Percentiles rank a stretch among this genome's conserved stretches.
phyloP scores from a whole-genome alignment of 2,113 vertebrate species.

The Bos javanicus region DNA sequence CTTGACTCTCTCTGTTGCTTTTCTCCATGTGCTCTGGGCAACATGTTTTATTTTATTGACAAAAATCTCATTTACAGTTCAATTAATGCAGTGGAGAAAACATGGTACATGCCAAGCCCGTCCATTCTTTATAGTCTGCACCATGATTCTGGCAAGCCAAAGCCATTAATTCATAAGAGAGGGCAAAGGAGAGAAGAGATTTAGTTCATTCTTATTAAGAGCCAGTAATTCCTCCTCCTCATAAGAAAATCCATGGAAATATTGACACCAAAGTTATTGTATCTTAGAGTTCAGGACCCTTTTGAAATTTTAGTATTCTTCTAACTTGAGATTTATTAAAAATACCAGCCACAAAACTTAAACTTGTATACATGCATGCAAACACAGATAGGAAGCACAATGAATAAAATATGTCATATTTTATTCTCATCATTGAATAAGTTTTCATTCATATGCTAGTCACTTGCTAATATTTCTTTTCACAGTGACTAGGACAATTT shows the following conservation, averaged over 20 bases:
- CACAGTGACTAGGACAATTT: conserved; percentile 35
- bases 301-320: not conserved
- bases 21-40: conserved; percentile 15
- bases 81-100: conserved; percentile 62
- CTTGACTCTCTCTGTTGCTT: not conserved
- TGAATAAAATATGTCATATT: not conserved
- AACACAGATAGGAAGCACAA: not conserved
- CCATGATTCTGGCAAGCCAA: conserved; percentile 57
- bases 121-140: conserved; percentile 46
- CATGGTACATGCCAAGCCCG: conserved; percentile 45
- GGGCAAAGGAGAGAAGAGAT: conserved; percentile 1
- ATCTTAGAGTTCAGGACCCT: not conserved
- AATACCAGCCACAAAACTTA: not conserved
- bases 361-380: not conserved
- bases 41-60: conserved; percentile 65
- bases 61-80: conserved; percentile 68
- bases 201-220: conserved; percentile 14
- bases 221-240: not conserved
- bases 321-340: not conserved
- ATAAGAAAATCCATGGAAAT: conserved; percentile 21
- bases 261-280: not conserved
- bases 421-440: not conserved
- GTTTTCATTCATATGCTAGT: conserved; percentile 23
- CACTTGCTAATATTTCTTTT: not conserved
- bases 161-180: conserved; percentile 62